phyloP scores from a whole-genome alignment of 2,113 vertebrate genomes.

The Passer domesticus region DNA sequence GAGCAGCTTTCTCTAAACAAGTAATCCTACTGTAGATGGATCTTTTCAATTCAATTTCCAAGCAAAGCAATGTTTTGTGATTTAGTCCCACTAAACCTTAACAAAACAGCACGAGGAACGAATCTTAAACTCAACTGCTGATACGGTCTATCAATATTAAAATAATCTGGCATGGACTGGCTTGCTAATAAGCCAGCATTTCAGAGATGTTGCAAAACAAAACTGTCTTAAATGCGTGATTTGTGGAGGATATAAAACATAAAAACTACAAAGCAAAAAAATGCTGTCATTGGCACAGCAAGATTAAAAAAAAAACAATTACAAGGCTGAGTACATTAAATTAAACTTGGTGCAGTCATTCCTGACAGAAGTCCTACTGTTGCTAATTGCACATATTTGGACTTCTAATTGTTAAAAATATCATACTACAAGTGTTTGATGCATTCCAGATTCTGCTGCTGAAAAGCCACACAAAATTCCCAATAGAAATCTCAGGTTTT shows the following conservation, averaged over 20 bases:
- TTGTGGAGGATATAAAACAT: conserved; percentile 20
- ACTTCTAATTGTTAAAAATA: conserved; percentile 41
- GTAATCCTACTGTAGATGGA: not conserved
- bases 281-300: not conserved
- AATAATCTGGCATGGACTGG: conserved; percentile 23
- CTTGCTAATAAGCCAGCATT: conserved; percentile 27
- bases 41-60: conserved; percentile 44
- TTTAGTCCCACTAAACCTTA: conserved; percentile 49
- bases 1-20: not conserved
- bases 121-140: conserved; percentile 19
- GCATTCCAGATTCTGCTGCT: not conserved
- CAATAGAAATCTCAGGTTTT: not conserved
- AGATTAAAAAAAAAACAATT: conserved; percentile 53
- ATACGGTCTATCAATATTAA: conserved; percentile 36
- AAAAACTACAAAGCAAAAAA: conserved; percentile 16
- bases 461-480: conserved; percentile 15
- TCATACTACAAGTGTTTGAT: not conserved
- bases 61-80: conserved; percentile 35
- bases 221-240: conserved; percentile 25
- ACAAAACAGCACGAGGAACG: not conserved
- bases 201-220: conserved; percentile 16
- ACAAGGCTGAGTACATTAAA: conserved; percentile 52
- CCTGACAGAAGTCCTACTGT: conserved; percentile 32
- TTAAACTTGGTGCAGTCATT: conserved; percentile 33
- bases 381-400: not conserved